Base-by-base conservation (phyloP, 2,888 invertebrate genomes). In the Cinara cedri region DNA sequence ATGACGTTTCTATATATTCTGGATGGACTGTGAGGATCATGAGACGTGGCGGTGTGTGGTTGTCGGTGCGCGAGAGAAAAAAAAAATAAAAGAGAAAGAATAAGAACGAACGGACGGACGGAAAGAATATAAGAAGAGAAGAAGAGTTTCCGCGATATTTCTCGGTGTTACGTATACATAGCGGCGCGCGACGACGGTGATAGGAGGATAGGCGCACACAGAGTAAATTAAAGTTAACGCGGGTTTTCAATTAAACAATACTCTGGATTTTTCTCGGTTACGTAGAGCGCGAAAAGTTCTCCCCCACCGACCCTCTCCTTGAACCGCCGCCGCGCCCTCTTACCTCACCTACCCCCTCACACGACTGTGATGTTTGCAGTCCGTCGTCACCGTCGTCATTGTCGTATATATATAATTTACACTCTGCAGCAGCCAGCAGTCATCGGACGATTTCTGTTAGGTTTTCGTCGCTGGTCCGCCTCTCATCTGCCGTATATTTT, bases 161-260 rank as follows among this genome's bases (percentile, higher is more conserved):
- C n/a, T 34, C 9, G 46, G 49, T 55, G 54, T 13, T 21, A n/a
- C 16, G 34, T 34, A 34, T 34, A 34, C 19, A 26, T n/a, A 11
- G 16, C 21, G 34, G 34, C 42, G 34, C 34, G 34, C 34, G 9
- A 44, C n/a, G 65, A 65, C 65, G 63, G 6, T 4, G 34, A 34
- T 6, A 6, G 34, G 34, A 34, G 34, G 34, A 55, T 54, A 55
- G 54, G 65, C 57, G 55, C n/a, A 46, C 55, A 57, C 68, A 34
- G 76, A 76, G 78, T 78, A 78, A 78, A 78, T 78, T 78, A 70
- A 78, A 70, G 78, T 76, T 76, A 76, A 76, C 76, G 68, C 68
- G 26, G 76, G 76, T 78, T 78, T 78, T 78, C 78, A 78, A 78
- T 78, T 78, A 70, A 70, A 78, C 70, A 78, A 78, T 68, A 60